Base-by-base conservation (phyloP, 2,888 invertebrate genomes). In the Diarsia rubi region DNA sequence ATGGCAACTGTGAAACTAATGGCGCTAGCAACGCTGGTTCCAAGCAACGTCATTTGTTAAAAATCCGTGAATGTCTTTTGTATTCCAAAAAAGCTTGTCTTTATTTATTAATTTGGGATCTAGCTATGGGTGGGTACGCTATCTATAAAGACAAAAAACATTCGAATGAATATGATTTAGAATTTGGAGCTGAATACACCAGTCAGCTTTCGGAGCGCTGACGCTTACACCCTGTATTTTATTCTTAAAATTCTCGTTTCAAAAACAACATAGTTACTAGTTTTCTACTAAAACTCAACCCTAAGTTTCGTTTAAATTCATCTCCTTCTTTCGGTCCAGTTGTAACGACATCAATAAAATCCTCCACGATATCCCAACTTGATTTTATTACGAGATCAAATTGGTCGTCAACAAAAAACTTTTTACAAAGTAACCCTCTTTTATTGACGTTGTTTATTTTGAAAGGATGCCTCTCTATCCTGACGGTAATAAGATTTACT, bases 401-500 rank as follows among this genome's bases (percentile, higher is more conserved):
- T 90, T 88, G 90, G 72, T 88, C 87, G 89, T 88, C 88, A 90
- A 88, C 89, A 88, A 88, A 90, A 91, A 90, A 88, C 86, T 78
- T 87, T 90, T 88, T 87, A 84, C 84, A 88, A 88, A 87, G 88
- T 88, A 88, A 89, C 87, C 89, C 90, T 87, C 87, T 90, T 91
- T 91, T 91, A 90, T 91, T 83, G 88, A 86, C 84, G 90, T 89
- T 91, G 90, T 92, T 92, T 92, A 92, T 90, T 89, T 88, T 88
- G 88, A 89, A 91, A 90, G 90, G 90, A 86, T 88, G 86, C 86
- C 86, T 87, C 87, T 86, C 87, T 88, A 88, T 88, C 86, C 88
- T 81, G 71, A 84, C 83, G 79, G 90, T 92, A 92, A 92, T 92
- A 88, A 89, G 90, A 91, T 93, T 92, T 91, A 87, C 89, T 89